Evolutionary conservation across 1,140 invertebrate species (phyloP), one percentile per base, ranked within the genome.

Genomic region (Caenorhabditis remanei): DNA sequence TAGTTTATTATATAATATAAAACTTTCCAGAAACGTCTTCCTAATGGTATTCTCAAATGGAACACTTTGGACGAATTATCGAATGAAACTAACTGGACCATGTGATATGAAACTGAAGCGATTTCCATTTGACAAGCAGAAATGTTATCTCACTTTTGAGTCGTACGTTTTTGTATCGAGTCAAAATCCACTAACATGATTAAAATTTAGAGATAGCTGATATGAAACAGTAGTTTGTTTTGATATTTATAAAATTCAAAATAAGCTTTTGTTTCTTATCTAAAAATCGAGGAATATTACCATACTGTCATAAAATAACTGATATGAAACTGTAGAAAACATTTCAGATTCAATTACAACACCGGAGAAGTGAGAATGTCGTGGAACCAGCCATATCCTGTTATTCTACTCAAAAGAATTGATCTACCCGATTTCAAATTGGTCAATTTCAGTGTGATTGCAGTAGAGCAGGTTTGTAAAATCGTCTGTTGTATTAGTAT

Each of bases 21-120:
- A 50, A 50, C 16, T 24, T 85, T 89, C 14, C 85, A 92, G 91
- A 84, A 92, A 92, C 83, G 91, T 92, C 53, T 92, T 92, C 82
- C 71, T 92, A 40, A 92, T 92, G 91, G 90, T 92, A 11, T 92
- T 93, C 75, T 88, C 92, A 7, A 92, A 92, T 85, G 92, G 92
- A 11, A 92, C 91, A 8, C 82, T 92, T 16, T 92, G 91, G 91
- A 91, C 91, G 11, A 92, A 92, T 65, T 92, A 93, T 71, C 88
- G 91, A 83, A 91, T 92, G 90, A 92, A 92, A 75, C 40, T 93
- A 24, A 92, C 92, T 24, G 91, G 91, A 32, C 90, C 90, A 32
- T 90, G 90, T 84, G 91, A 92, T 83, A 92, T 92, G 92, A 92
- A 92, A 65, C 84, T 92, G 19, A 91, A 92, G 67, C 75, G 90